Conservation (phyloP, 2,797 vertebrate genomes). For the Crenuchus spilurus region DNA sequence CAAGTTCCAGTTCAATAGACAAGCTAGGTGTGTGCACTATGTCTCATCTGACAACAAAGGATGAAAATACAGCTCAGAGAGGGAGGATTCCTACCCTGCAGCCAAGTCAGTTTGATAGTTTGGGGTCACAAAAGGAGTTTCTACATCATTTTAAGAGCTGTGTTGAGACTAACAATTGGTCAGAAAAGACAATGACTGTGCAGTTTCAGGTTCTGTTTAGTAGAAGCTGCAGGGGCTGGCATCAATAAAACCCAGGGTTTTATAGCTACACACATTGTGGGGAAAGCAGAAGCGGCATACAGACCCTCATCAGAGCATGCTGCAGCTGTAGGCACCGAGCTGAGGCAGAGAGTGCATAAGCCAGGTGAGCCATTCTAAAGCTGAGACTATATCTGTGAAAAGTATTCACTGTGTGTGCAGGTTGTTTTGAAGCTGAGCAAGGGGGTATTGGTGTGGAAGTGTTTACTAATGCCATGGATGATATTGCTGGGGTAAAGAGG, state of each 20-base stretch:
- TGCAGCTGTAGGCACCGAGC: constrained; percentile 41
- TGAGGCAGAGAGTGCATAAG: constrained; percentile 34
- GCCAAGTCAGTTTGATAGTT: constrained; percentile 10
- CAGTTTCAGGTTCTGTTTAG: neutral
- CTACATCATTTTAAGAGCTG: neutral
- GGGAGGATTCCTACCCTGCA: neutral
- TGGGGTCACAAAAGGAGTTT: neutral
- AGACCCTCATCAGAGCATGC: constrained; percentile 49
- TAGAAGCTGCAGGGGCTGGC: constrained; percentile 24
- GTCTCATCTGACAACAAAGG: neutral
- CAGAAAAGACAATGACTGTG: neutral
- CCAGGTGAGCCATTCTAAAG: constrained; percentile 45
- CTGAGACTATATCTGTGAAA: constrained; percentile 51
- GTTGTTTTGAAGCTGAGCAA: constrained; percentile 44
- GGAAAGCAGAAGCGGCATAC: constrained; percentile 46
- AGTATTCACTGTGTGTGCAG: constrained; percentile 43
- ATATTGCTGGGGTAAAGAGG: constrained; percentile 43
- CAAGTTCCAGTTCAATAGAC: neutral
- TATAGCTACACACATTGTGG: constrained; percentile 8
- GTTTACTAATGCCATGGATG: constrained; percentile 42
- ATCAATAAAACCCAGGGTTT: constrained; percentile 40
- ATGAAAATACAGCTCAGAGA: neutral
- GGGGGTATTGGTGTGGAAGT: constrained; percentile 47
- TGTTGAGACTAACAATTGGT: constrained; percentile 1
- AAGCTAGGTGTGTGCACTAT: neutral